Evolutionary conservation across 2,113 vertebrate species (phyloP).

Genomic region (Gallinago jamesoni): DNA sequence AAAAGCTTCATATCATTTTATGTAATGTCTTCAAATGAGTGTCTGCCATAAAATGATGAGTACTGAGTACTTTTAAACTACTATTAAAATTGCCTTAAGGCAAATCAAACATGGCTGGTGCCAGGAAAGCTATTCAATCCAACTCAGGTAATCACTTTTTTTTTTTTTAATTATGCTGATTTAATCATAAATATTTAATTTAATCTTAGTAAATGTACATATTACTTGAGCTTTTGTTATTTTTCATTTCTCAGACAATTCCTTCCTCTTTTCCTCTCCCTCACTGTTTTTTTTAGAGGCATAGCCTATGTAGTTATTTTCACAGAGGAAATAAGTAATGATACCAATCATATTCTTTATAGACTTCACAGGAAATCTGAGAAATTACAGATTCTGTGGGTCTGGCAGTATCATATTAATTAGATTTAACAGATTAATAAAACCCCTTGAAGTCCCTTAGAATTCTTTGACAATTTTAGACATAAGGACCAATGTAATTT

Average conservation of each 20-base stretch:
- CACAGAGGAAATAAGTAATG: not conserved
- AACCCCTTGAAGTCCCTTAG: not conserved
- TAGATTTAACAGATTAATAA: not conserved
- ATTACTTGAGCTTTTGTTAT: not conserved
- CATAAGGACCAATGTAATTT: not conserved
- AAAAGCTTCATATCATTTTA: slow-evolving; percentile 50
- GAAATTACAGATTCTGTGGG: not conserved
- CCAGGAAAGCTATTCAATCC: not conserved
- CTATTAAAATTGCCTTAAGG: slow-evolving; percentile 46
- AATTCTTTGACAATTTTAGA: not conserved
- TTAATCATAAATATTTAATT: slow-evolving; percentile 55
- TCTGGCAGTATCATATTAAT: not conserved
- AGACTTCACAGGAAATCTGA: not conserved
- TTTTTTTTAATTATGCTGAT: not conserved
- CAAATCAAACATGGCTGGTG: slow-evolving; percentile 19
- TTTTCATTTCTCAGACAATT: not conserved
- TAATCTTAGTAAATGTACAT: not conserved
- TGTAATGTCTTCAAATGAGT: slow-evolving; percentile 53
- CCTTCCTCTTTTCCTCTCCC: not conserved
- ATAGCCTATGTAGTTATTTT: not conserved
- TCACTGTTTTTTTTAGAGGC: not conserved
- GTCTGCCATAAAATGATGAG: slow-evolving; percentile 47
- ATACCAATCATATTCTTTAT: not conserved
- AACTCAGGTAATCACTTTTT: slow-evolving; percentile 23
- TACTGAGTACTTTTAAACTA: slow-evolving; percentile 54